Conservation (phyloP, 2,888 invertebrate species). For the Hypomecis atomaria region DNA sequence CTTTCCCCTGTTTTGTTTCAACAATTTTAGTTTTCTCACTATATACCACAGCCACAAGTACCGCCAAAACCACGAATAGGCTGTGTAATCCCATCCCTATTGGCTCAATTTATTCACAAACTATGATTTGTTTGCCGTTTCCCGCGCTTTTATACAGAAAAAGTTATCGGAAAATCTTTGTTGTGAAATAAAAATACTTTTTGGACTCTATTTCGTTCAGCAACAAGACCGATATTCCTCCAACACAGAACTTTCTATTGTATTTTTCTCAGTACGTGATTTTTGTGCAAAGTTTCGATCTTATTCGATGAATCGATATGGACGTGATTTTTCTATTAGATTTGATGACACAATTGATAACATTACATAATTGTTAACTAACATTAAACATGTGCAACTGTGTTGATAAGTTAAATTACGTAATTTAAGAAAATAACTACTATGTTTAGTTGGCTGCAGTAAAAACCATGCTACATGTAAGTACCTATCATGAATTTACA, state of each 20-base stretch:
- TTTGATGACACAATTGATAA: constrained; percentile 17
- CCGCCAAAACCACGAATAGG: constrained; percentile 50
- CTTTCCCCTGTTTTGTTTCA: constrained; percentile 67
- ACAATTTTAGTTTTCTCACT: constrained; percentile 60
- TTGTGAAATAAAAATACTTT: neutral
- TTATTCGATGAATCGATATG: constrained; percentile 27
- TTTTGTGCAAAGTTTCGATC: constrained; percentile 13
- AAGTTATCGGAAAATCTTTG: constrained; percentile 9
- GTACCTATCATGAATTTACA: too few species aligned
- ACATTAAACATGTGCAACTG: constrained; percentile 10
- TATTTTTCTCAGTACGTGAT: constrained; percentile 35
- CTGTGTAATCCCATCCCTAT: constrained; percentile 51
- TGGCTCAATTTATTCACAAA: constrained; percentile 37
- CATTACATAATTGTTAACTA: constrained; percentile 10
- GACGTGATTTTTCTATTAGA: constrained; percentile 37
- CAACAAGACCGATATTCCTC: constrained; percentile 13
- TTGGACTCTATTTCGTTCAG: constrained; percentile 11
- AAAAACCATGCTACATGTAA: too few species aligned
- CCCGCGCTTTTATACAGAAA: constrained; percentile 45
- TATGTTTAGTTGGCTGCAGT: too few species aligned
- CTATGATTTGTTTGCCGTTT: constrained; percentile 38
- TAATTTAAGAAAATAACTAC: neutral
- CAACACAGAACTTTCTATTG: constrained; percentile 7
- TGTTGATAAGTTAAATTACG: constrained; percentile 6
- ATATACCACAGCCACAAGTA: constrained; percentile 47